phyloP scores from a whole-genome alignment of 2,113 vertebrate genomes.

The Elanoides forficatus region DNA sequence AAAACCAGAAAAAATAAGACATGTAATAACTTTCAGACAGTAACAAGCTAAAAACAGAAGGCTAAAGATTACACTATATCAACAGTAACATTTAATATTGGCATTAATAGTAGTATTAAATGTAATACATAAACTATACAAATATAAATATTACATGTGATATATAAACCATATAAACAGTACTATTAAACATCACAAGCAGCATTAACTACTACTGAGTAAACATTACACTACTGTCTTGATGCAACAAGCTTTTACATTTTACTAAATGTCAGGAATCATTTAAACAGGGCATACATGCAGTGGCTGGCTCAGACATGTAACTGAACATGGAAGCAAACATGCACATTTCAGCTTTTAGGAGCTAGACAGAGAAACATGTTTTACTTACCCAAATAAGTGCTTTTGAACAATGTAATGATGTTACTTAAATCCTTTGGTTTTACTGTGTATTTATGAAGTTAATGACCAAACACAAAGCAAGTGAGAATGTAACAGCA shows the following conservation, averaged over 20 bases:
- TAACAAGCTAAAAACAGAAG: neutral
- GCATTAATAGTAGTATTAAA: neutral
- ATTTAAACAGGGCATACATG: neutral
- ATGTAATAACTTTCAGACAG: neutral
- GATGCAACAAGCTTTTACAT: neutral
- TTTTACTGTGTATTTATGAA: neutral
- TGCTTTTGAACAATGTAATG: neutral
- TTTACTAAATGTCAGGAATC: neutral
- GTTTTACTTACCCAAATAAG: neutral
- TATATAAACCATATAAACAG: neutral
- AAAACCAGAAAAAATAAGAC: neutral
- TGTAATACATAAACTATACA: neutral
- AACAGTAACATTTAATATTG: neutral
- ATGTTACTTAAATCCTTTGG: neutral
- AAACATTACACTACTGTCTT: neutral
- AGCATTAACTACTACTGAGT: neutral
- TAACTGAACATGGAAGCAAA: neutral
- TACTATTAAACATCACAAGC: neutral
- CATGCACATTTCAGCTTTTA: rapidly evolving
- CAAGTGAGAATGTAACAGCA: neutral
- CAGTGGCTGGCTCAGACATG: neutral
- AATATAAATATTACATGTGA: neutral
- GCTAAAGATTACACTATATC: neutral
- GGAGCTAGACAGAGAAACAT: neutral
- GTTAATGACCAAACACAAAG: neutral